Base-by-base conservation (phyloP, 2,113 vertebrate genomes). In the Perccottus glenii region DNA sequence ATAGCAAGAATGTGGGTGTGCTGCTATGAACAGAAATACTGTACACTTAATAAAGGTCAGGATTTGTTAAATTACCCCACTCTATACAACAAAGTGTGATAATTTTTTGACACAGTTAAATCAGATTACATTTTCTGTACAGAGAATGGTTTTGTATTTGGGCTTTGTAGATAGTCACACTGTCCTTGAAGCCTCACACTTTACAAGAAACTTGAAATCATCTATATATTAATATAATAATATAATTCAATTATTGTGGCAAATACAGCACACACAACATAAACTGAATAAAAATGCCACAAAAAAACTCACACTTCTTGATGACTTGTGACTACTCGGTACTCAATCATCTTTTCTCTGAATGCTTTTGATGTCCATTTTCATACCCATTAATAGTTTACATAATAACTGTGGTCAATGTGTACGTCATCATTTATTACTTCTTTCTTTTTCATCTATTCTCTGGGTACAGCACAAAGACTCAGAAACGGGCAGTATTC, bases 401-500 rank as follows among this genome's bases (percentile, higher is more conserved):
- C 27, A 16, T 32, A 1, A 51, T 52, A 33, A 52, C 19, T 52
- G 27, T 33, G 11, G 19, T 38, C 38, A 38, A 44, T 32, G 45
- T 35, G n/a, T 65, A 42, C 71, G 36, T 60, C 9, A 77, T 57
- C 38, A 55, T 56, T 69, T 11, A 10, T 46, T 15, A 11, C 11
- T 9, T 67, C 53, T 55, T 12, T 15, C 40, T 53, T 35, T 76
- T 32, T 75, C 11, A 77, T n/a, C 80, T 3, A 3, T 42, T 16
- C 40, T 53, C 11, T 75, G 59, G 80, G 59, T 50, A 27, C 86
- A 99, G 97, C 85, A 89, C 94, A 64, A 93, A 94, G 88, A 99
- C 96, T 15, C 93, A 95, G 5, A 91, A 88, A 81, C 90, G 89
- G 64, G 95, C 96, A 3, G 97, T 97, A 75, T 97, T 99, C 83